Evolutionary conservation across 2,113 vertebrate species (phyloP).

Genomic region (Syrmaticus mikado): DNA sequence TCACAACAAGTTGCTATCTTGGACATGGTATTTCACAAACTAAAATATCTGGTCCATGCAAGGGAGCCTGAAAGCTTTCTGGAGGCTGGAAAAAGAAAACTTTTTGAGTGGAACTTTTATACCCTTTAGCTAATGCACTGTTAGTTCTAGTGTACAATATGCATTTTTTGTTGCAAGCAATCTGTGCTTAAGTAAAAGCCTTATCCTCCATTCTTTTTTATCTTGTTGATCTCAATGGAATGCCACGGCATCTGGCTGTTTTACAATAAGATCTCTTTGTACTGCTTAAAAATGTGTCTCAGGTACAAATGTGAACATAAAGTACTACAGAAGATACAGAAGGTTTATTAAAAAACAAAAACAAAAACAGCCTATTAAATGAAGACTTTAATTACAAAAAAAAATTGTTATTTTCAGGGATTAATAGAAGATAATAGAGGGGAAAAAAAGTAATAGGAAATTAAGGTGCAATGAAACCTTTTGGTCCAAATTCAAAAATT

Average conservation of each 20-base stretch:
- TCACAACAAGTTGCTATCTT: not conserved
- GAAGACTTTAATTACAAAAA: not conserved
- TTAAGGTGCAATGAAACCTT: rapidly evolving
- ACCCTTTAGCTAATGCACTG: not conserved
- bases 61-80: slow-evolving; percentile 1
- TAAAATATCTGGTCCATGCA: not conserved
- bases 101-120: not conserved
- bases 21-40: not conserved
- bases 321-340: not conserved
- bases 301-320: not conserved
- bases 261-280: not conserved
- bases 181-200: not conserved
- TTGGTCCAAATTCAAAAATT: not conserved
- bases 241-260: not conserved
- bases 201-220: not conserved
- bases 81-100: not conserved
- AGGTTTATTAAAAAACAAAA: not conserved
- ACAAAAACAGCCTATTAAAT: not conserved
- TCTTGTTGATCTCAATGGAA: not conserved
- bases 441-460: not conserved
- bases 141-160: not conserved
- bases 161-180: not conserved
- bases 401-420: not conserved
- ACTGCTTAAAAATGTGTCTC: not conserved
- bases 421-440: not conserved